Base-by-base conservation (phyloP, 2,888 invertebrate genomes). In the Glyphotaelius pellucidus region DNA sequence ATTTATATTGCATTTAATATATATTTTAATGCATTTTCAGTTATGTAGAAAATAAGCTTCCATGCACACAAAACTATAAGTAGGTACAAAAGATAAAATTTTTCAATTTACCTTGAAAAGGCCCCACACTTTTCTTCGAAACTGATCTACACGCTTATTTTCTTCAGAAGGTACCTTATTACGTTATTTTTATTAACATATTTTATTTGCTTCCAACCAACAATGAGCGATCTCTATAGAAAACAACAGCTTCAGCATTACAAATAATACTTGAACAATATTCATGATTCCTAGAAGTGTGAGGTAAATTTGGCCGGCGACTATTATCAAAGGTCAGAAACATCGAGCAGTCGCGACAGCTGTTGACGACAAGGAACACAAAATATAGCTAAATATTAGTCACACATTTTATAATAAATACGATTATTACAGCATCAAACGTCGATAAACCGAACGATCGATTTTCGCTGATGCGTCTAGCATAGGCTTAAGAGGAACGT, bases 281-380 rank as follows among this genome's bases (percentile, higher is more conserved):
- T 83, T 83, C 83, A 83, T 35, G 35, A 32, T 83, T 83, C 83
- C 32, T 35, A 35, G 83, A 83, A 83, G 35, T 32, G 83, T 83
- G 83, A 35, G 83, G 35, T 83, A 35, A 83, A 83, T 83, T 83
- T 12, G 83, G 83, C 9, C 19, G 83, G 7, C 14, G 83, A 83
- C 83, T 32, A 83, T 83, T 35, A 32, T 9, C 32, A 83, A 83
- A 83, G 83, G 83, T 83, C 83, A 83, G 83, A 32, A 35, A 7
- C 35, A 83, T 83, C 35, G 32, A 67, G 25, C 83, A 15, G 83
- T 35, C 81, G 14, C 32, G 35, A 25, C 32, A 38, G 31, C 83
- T 35, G 83, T 38, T 35, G 83, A 35, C 35, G 35, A 83, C 83
- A 25, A 35, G 83, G 7, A 83, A 83, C 25, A 83, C 19, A 14